Evolutionary conservation across 2,797 vertebrate species (phyloP), one percentile per base, ranked within the genome.

Genomic region (Myiotriccus ornatus): DNA sequence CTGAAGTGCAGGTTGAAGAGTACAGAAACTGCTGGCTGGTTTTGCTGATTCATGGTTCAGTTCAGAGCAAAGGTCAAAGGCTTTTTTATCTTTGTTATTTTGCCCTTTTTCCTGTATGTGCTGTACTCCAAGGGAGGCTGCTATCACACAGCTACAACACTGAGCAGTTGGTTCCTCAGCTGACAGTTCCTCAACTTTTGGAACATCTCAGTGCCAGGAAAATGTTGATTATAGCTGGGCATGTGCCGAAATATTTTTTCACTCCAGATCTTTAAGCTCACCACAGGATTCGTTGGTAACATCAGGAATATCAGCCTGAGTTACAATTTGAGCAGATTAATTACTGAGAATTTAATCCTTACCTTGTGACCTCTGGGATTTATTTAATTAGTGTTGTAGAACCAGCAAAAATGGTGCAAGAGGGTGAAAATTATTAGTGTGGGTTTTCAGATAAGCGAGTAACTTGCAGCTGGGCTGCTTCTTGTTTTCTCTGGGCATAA

Each of bases 321-420:
- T 87, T 94, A 90, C 78, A 87, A 74, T 85, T 91, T 59, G 81
- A 84, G 75, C 64, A 95, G 84, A 80, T 95, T 97, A 96, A 95
- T 96, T 95, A 96, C 87, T 89, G 92, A 71, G 81, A 92, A 89
- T 87, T 94, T 92, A 70, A 89, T 80, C 87, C 50, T 92, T 95
- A 95, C 93, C 90, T 87, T 71, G 93, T 93, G 90, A 93, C 90
- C 92, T 93, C 82, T 77, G 94, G 90, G 96, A 92, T 76, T 95
- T 95, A 89, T 89, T 97, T 97, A 96, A 97, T 95, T 92, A 97
- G 84, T 27, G 14, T 41, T 80, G 43, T 30, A 81, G 55, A 94
- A 62, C 37, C 60, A 80, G 90, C 52, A 68, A 50, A 84, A 88
- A 7, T 2, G 2, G 80, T 4, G 6, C 46, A 79, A 67, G 84